Conservation (phyloP, 2,797 vertebrate species). For the Sciaenops ocellatus region DNA sequence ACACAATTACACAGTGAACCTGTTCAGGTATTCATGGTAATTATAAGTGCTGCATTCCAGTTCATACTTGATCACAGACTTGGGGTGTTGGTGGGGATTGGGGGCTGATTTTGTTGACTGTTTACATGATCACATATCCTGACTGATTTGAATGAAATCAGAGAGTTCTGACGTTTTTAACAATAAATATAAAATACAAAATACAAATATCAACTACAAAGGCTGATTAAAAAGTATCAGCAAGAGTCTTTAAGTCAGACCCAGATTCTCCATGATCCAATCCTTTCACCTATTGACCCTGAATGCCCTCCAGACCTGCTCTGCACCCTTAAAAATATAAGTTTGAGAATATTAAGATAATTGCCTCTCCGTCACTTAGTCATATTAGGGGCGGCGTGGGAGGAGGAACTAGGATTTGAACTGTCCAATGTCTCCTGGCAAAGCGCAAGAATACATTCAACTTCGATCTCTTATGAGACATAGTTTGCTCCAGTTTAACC, state of each 20-base stretch:
- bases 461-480: no score
- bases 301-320: not conserved
- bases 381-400: no score
- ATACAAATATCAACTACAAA: no score
- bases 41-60: conserved; percentile 4
- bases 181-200: no score
- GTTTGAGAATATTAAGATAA: no score
- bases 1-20: not conserved
- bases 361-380: no score
- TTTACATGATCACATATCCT: not conserved
- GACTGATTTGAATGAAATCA: not conserved
- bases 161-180: not conserved
- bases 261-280: not conserved
- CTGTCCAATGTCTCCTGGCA: no score
- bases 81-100: not conserved
- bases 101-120: not conserved
- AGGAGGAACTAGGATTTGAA: no score
- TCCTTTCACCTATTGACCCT: not conserved
- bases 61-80: not conserved
- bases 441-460: no score
- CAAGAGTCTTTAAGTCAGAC: not conserved
- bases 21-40: conserved; percentile 2
- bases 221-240: not conserved
- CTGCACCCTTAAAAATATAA: not conserved
- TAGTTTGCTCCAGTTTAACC: no score